phyloP scores from a whole-genome alignment of 2,113 vertebrate species.

The Arvicanthis niloticus region DNA sequence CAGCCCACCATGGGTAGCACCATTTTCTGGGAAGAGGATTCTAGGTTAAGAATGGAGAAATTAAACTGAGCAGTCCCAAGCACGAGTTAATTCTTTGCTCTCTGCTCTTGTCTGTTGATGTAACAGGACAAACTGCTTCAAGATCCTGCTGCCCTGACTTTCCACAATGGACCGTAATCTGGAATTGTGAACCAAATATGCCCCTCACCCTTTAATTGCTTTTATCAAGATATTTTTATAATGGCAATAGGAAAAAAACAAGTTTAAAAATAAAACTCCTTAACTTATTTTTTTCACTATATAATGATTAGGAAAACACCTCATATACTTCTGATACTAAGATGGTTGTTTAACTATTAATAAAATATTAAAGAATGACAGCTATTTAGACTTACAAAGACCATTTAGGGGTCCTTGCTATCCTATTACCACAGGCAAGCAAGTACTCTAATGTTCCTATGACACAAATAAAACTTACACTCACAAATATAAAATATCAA shows the following conservation, averaged over 20 bases:
- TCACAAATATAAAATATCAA: constrained; percentile 25
- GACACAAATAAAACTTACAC: background rate
- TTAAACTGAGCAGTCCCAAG: background rate
- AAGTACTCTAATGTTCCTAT: background rate
- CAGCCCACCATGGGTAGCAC: background rate
- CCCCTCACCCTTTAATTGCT: background rate
- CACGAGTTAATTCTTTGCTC: background rate
- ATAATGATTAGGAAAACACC: background rate
- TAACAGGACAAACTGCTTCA: background rate
- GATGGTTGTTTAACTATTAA: background rate
- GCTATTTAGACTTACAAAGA: constrained; percentile 22
- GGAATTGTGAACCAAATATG: background rate
- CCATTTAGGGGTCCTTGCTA: background rate
- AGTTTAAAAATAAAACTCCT: background rate
- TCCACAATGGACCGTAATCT: no score
- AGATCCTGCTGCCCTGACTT: background rate
- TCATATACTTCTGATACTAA: background rate
- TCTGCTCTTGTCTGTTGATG: background rate
- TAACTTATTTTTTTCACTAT: background rate
- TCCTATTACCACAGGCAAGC: background rate
- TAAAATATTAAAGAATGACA: background rate
- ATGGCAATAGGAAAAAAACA: no score
- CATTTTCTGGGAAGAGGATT: background rate
- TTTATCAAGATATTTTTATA: background rate
- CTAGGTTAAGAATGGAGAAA: background rate